Evolutionary conservation across 1,140 invertebrate genomes (phyloP).

Genomic region (Trichonephila clavipes): DNA sequence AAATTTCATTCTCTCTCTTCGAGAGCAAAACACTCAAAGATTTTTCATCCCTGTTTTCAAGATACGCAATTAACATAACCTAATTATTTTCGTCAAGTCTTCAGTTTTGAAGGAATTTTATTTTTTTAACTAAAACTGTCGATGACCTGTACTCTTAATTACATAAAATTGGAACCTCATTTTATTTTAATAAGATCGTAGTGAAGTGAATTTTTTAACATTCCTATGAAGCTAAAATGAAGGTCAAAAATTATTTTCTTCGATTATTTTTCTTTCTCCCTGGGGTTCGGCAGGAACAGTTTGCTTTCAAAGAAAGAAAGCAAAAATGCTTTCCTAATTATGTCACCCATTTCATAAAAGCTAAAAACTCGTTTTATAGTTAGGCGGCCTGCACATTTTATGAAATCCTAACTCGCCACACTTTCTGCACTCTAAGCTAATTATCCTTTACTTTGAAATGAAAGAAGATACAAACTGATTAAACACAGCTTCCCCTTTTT

Average conservation of each 20-base stretch:
- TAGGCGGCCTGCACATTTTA: neutral
- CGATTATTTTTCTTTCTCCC: constrained; percentile 28
- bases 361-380: constrained; percentile 38
- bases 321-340: constrained; percentile 67
- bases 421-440: constrained; percentile 59
- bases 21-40: neutral
- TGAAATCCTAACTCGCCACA: constrained; percentile 64
- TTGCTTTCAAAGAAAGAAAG: constrained; percentile 11
- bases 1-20: neutral
- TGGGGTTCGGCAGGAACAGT: neutral
- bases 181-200: constrained; percentile 71
- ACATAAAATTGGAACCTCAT: constrained; percentile 59
- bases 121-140: neutral
- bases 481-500: constrained; percentile 61
- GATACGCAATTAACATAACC: constrained; percentile 62
- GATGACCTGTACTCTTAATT: constrained; percentile 35
- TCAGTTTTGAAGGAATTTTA: constrained; percentile 25
- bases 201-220: constrained; percentile 5
- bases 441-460: constrained; percentile 68
- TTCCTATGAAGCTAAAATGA: constrained; percentile 39
- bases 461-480: constrained; percentile 74
- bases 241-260: constrained; percentile 60
- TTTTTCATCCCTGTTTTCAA: constrained; percentile 23
- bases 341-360: constrained; percentile 66
- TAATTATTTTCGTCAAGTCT: constrained; percentile 57